A percentile compares a stretch with the other conserved stretches of the same genome.
Conservation (phyloP, 1,140 invertebrate species). For the Hyles vespertilio region DNA sequence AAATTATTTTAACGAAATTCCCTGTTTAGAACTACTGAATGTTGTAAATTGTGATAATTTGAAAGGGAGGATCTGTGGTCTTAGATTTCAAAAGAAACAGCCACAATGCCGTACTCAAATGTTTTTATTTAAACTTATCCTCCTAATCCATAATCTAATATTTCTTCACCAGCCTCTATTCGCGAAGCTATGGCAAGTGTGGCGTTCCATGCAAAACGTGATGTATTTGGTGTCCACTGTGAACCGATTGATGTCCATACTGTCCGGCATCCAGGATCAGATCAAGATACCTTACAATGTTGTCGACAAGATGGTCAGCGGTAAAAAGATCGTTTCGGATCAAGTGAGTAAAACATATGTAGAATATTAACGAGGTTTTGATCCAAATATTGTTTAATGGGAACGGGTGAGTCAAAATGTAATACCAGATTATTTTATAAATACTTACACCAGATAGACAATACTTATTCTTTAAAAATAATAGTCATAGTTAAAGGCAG, state of each 20-base stretch:
- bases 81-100: no score
- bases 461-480: no score
- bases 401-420: no score
- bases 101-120: background rate
- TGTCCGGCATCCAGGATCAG: conserved; percentile 70
- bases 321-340: conserved; percentile 39
- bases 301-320: conserved; percentile 50
- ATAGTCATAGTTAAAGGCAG: no score
- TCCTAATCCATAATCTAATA: background rate
- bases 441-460: no score
- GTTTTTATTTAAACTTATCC: conserved; percentile 1
- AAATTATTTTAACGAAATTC: no score
- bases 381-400: no score
- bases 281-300: conserved; percentile 49
- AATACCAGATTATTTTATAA: no score
- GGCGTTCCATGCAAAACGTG: conserved; percentile 79
- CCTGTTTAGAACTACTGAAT: no score
- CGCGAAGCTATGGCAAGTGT: conserved; percentile 77
- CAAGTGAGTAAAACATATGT: conserved; percentile 18
- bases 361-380: no score
- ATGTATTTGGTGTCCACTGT: conserved; percentile 78
- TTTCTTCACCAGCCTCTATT: conserved; percentile 76
- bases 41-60: no score
- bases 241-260: conserved; percentile 73
- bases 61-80: no score